These are phyloP conservation scores for Geotrypetes seraphini DNA, from an alignment of 2,797 vertebrate genomes.

Conservation along the genomic window DNA sequence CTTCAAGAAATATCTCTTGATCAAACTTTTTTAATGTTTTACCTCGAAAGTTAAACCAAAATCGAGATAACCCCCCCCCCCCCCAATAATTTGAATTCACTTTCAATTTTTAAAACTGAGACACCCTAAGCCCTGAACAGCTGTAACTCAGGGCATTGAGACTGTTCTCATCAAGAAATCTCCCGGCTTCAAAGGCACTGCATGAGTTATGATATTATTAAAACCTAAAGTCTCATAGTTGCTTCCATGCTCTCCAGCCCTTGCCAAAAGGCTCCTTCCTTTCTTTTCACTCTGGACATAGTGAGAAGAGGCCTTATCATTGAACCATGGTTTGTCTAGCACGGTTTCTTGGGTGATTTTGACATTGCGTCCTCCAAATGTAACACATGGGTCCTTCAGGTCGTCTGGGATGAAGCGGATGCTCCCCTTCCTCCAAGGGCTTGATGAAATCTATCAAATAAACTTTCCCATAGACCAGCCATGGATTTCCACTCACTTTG, in stretches of 20 bases:
- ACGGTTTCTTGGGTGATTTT: slow-evolving; percentile 40
- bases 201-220: slow-evolving; percentile 26
- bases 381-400: slow-evolving; percentile 36
- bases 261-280: slow-evolving; percentile 28
- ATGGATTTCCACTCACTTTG: slow-evolving; percentile 39
- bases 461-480: slow-evolving; percentile 30
- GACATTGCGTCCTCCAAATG: slow-evolving; percentile 25
- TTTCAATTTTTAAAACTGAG: too few species aligned
- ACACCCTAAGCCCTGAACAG: too few species aligned
- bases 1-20: too few species aligned
- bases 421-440: slow-evolving; percentile 35
- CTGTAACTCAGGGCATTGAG: too few species aligned
- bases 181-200: slow-evolving; percentile 21
- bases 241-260: slow-evolving; percentile 3
- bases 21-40: too few species aligned
- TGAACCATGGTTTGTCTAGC: slow-evolving; percentile 30
- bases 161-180: too few species aligned
- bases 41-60: too few species aligned
- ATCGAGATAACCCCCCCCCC: too few species aligned
- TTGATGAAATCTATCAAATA: slow-evolving; percentile 2
- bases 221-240: slow-evolving; percentile 28
- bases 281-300: slow-evolving; percentile 22
- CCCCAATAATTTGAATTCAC: too few species aligned
- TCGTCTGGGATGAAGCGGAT: slow-evolving; percentile 35
- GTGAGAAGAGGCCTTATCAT: slow-evolving; percentile 32